Percentiles rank a stretch among this genome's conserved stretches.
phyloP scores from a whole-genome alignment of 1,140 invertebrate genomes.

The Drosophila punjabiensis region DNA sequence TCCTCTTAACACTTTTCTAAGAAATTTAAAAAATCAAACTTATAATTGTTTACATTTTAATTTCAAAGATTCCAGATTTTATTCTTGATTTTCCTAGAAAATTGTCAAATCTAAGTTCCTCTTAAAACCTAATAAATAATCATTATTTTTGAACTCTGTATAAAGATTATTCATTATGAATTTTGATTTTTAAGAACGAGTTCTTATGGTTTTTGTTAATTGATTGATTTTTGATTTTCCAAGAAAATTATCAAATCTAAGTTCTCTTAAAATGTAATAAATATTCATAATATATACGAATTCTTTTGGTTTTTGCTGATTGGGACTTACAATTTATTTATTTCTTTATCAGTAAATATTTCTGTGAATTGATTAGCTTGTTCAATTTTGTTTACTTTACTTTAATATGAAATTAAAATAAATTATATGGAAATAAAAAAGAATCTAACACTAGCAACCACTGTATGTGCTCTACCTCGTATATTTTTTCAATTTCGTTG shows the following conservation, averaged over 20 bases:
- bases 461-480: constrained; percentile 48
- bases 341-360: background rate
- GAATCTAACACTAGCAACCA: constrained; percentile 16
- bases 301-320: background rate
- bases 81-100: background rate
- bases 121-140: background rate
- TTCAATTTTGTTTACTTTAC: background rate
- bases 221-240: no score
- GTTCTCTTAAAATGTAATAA: no score
- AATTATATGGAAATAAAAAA: background rate
- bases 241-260: no score
- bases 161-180: background rate
- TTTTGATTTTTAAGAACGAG: background rate
- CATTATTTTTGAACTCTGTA: no score
- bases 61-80: background rate
- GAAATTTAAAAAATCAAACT: no score
- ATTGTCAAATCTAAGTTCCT: no score
- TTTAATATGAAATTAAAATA: background rate
- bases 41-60: no score
- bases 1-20: background rate
- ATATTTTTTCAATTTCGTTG: constrained; percentile 69
- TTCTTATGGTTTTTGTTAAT: background rate
- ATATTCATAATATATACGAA: background rate
- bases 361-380: background rate
- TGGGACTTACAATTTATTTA: background rate